These are phyloP conservation scores for Bungarus multicinctus DNA, from an alignment of 2,113 vertebrate species.

Conservation along the genomic window DNA sequence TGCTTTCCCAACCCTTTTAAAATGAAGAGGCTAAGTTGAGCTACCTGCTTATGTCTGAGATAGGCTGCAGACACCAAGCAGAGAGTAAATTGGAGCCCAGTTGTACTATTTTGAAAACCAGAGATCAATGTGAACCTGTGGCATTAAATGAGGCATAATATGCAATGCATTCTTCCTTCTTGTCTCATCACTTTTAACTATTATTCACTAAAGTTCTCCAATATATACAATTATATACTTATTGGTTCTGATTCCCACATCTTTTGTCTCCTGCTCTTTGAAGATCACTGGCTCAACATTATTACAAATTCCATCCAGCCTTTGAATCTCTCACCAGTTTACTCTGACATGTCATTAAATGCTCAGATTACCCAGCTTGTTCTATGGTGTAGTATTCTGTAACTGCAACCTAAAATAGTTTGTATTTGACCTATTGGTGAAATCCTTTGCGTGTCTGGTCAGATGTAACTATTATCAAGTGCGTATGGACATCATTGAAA, in stretches of 20 bases:
- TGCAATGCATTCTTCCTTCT: background rate
- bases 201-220: background rate
- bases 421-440: background rate
- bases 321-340: background rate
- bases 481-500: background rate
- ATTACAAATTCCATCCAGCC: background rate
- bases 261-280: background rate
- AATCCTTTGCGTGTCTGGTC: background rate
- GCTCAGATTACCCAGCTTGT: background rate
- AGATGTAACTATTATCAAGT: background rate
- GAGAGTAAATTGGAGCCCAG: background rate
- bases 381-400: background rate
- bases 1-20: background rate
- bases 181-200: background rate
- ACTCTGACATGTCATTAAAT: background rate
- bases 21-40: background rate
- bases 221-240: background rate
- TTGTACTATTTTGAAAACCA: background rate
- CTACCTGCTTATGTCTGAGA: background rate
- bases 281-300: background rate
- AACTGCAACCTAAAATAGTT: background rate
- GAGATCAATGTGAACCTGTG: background rate
- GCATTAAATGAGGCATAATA: background rate
- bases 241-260: background rate
- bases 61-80: background rate